Base-by-base conservation (phyloP, 2,113 vertebrate genomes). In the Trichomycterus rosablanca region DNA sequence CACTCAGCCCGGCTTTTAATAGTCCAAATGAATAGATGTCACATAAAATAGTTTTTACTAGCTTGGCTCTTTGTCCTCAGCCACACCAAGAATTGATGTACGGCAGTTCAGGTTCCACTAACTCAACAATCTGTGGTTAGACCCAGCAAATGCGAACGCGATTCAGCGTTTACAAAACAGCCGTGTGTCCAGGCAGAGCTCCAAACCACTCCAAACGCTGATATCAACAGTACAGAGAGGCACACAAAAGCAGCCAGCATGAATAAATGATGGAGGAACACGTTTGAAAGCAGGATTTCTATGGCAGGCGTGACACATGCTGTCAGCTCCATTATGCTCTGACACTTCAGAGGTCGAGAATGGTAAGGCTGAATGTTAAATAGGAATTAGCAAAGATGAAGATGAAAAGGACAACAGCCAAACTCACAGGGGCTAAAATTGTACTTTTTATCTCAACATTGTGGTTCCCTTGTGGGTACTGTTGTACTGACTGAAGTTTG, bases 211-310 rank as follows among this genome's bases (percentile, higher is more conserved):
- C 3, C 7, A 4, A 10, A 26, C 10, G 5, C 40, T 52, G 53
- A 44, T 30, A 52, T 62, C 46, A 73, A 66, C 67, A 71, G 22
- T 59, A 50, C 14, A 18, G 59, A 45, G 48, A 58, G 53, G 48
- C 52, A 63, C 40, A 59, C 52, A 73, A 65, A 24, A 50, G 52
- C 49, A 45, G 18, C 23, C 72, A 71, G 72, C 80, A 81, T 75
- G 68, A 75, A 66, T 68, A 78, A 74, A 82, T 74, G 63, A 81
- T 67, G 44, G 65, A 42, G 34, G 19, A 23, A 62, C 48, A 39
- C 12, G 26, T 66, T 70, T 49, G 37, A 64, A 30, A 49, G 22
- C 19, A 50, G 14, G 37, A 52, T 51, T 10, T 44, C 24, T 34
- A 45, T 28, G n/a, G 58, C 53, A 44, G 22, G 9, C 15, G 28